phyloP scores from a whole-genome alignment of 2,113 vertebrate species.

The Platichthys stellatus region DNA sequence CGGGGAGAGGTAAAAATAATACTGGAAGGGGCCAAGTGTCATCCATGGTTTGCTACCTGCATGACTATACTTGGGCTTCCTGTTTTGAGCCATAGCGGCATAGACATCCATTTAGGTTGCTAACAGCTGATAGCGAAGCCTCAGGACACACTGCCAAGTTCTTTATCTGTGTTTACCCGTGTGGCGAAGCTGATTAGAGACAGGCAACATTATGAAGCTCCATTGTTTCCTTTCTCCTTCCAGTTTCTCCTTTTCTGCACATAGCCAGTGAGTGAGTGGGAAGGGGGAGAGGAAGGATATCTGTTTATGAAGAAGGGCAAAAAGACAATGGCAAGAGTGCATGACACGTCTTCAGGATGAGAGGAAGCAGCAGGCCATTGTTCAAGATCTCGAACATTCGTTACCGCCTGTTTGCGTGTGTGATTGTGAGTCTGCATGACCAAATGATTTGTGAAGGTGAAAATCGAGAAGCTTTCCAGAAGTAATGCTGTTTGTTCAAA shows the following conservation, averaged over 20 bases:
- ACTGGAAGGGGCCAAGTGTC: constrained; percentile 56
- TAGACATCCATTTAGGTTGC: constrained; percentile 70
- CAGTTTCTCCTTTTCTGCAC: constrained; percentile 53
- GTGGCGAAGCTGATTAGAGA: constrained; percentile 82
- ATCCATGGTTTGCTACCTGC: constrained; percentile 62
- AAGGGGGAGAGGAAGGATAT: constrained; percentile 40
- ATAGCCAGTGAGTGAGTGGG: constrained; percentile 29
- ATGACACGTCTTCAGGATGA: constrained; percentile 52
- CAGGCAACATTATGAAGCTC: constrained; percentile 72
- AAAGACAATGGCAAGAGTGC: constrained; percentile 63
- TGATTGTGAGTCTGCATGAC: not conserved
- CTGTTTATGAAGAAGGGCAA: constrained; percentile 53
- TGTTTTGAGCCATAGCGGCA: constrained; percentile 59
- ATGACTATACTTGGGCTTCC: constrained; percentile 44
- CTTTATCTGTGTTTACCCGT: constrained; percentile 81
- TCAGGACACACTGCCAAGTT: constrained; percentile 77
- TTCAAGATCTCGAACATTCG: constrained; percentile 51
- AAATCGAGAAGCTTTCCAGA: not conserved
- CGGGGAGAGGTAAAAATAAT: constrained; percentile 61
- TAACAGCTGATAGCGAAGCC: constrained; percentile 75
- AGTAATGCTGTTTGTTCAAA: not conserved
- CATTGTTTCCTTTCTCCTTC: constrained; percentile 68
- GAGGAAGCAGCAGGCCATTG: constrained; percentile 59
- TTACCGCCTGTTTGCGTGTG: constrained; percentile 19
- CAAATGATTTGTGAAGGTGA: constrained; percentile 20